A percentile compares a stretch with the other conserved stretches of the same genome.
Evolutionary conservation across 1,140 invertebrate species (phyloP).

Genomic region (Drosophila parvula): DNA sequence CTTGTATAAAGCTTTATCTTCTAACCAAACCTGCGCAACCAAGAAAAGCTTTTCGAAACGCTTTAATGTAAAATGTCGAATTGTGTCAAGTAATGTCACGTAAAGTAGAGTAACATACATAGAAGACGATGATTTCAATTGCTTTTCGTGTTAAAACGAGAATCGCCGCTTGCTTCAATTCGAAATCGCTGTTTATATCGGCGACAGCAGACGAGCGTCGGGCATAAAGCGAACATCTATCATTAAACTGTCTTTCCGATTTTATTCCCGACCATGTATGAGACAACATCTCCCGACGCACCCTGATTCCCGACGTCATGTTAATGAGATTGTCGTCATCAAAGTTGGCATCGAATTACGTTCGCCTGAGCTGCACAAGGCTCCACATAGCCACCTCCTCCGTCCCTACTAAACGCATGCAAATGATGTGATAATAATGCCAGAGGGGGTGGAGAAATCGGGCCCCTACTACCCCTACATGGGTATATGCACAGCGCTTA

Average conservation of each 20-base stretch:
- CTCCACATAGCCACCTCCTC: constrained; percentile 48
- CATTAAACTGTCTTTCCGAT: constrained; percentile 42
- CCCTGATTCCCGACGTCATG: constrained; percentile 63
- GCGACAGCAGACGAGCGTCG: constrained; percentile 32
- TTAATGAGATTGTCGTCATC: constrained; percentile 76
- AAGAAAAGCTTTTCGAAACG: not conserved
- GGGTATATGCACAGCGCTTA: constrained; percentile 8
- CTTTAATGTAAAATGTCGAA: constrained; percentile 1
- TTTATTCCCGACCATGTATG: constrained; percentile 37
- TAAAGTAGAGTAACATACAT: not conserved
- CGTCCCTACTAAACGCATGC: constrained; percentile 53
- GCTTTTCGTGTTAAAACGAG: not conserved
- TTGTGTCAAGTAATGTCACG: not conserved
- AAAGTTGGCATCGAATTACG: constrained; percentile 76
- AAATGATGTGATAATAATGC: constrained; percentile 73
- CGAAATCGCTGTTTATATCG: constrained; percentile 26
- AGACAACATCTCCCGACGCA: constrained; percentile 25
- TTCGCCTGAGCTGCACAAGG: constrained; percentile 54
- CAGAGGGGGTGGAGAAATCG: not conserved
- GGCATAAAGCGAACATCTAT: constrained; percentile 51
- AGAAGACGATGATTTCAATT: not conserved
- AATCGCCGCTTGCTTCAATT: constrained; percentile 33
- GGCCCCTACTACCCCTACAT: not conserved
- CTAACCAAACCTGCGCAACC: constrained; percentile 18
- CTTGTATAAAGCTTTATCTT: constrained; percentile 5